Base-by-base conservation (phyloP, 2,797 vertebrate species). In the Eulemur rubriventer region DNA sequence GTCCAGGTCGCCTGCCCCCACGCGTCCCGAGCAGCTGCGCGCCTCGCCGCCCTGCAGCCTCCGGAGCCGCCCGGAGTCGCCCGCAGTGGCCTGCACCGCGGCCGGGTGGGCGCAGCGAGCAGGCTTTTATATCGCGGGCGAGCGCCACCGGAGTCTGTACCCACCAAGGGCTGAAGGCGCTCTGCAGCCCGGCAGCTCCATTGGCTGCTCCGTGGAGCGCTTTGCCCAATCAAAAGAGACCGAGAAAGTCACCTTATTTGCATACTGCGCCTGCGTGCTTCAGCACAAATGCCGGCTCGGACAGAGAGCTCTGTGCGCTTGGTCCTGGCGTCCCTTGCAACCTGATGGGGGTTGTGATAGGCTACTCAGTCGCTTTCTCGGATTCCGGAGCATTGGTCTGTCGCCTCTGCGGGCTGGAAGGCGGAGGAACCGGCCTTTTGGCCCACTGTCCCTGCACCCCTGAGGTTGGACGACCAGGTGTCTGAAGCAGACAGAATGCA, bases 11-110 rank as follows among this genome's bases (percentile, higher is more conserved):
- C 98, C 18, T 1, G 59, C 35, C 3, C 35, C 59, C n/a, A 50
- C 22, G 0, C 26, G 38, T 61, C 22, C 22, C 0, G 99, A 99
- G 35, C 99, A 99, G 96, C 99, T 99, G 0, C 9, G 24, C 24
- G 99, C 99, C 69, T 99, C 99, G 3, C 99, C 98, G 30, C 55
- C 55, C 55, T 3, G 22, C 55, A 1, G 3, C 3, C 2, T 9
- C 3, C 3, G 2, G 22, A 26, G 7, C 22, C 22, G 9, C 55
- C 8, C 22, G 52, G 50, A 61, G 59, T 7, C 5, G 28, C 28
- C 7, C 55, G 50, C 18, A 63, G 61, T 7, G 12, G 30, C 30
- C 61, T 1, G 33, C 61, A n/a, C 14, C 7, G 30, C 33, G 16
- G 16, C 14, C 18, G 4, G 20, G 9, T 6, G 35, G 35, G 38